phyloP scores from a whole-genome alignment of 2,888 invertebrate species.

The Noctua fimbriata region DNA sequence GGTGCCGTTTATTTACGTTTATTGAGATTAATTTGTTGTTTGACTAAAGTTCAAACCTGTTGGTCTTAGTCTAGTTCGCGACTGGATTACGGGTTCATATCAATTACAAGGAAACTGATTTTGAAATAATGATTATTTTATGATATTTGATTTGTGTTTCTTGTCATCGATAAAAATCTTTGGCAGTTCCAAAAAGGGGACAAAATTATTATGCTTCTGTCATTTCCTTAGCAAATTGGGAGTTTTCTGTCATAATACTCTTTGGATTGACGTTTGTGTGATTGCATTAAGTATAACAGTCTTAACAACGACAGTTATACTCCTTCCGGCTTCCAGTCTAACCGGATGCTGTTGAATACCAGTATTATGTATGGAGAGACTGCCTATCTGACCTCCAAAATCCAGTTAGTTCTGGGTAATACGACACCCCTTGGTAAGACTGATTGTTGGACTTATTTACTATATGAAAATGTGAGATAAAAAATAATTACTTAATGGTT shows the following conservation, averaged over 20 bases:
- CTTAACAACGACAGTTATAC: too few relatives aligned
- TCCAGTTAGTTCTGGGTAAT: too few relatives aligned
- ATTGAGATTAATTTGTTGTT: conserved; percentile 63
- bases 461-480: not conserved
- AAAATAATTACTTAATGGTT: not conserved
- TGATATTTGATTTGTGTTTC: not conserved
- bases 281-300: too few relatives aligned
- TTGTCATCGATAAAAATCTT: not conserved
- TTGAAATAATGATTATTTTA: not conserved
- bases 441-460: not conserved
- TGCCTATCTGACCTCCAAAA: too few relatives aligned
- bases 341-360: too few relatives aligned
- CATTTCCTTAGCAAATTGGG: not conserved
- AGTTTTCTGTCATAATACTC: not conserved
- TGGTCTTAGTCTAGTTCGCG: conserved; percentile 31
- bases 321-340: too few relatives aligned
- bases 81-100: conserved; percentile 53
- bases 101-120: conserved; percentile 26
- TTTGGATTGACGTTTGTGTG: not conserved
- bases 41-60: conserved; percentile 56
- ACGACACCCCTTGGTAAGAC: too few relatives aligned
- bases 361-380: too few relatives aligned
- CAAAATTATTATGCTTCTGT: not conserved
- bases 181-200: not conserved
- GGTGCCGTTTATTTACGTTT: conserved; percentile 49